Conservation (phyloP, 1,140 invertebrate genomes). For the Aphelenchoides avenae region DNA sequence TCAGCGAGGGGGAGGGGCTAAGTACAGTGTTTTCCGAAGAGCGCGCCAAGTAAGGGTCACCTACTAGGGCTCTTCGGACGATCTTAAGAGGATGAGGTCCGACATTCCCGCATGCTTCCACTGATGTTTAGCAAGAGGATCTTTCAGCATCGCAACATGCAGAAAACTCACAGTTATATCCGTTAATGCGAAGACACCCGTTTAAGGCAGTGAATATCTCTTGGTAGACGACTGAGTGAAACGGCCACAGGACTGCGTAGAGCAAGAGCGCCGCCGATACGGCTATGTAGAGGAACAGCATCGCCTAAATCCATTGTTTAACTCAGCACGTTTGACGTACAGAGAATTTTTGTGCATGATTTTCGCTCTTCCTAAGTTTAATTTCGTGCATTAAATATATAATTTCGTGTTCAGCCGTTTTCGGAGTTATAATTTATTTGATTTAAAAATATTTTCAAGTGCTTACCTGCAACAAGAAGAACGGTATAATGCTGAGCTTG, state of each 20-base stretch:
- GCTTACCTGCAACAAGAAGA: conserved; percentile 41
- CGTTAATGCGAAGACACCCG: conserved; percentile 2
- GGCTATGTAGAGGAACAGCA: conserved; percentile 29
- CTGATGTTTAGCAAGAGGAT: too few species aligned
- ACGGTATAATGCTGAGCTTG: conserved; percentile 42
- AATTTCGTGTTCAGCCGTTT: too few species aligned
- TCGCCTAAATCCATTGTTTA: too few species aligned
- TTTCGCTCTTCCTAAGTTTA: neutral
- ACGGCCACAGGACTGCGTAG: conserved; percentile 12
- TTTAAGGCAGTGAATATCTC: conserved; percentile 15
- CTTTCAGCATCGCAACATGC: neutral
- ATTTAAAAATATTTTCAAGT: conserved; percentile 2
- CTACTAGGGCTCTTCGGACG: too few species aligned
- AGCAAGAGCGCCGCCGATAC: conserved; percentile 26
- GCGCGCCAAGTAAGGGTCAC: neutral
- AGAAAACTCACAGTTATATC: too few species aligned
- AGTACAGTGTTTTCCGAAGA: neutral
- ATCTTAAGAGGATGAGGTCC: too few species aligned
- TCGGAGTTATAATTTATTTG: too few species aligned
- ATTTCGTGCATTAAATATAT: conserved; percentile 4
- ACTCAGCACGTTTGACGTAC: neutral
- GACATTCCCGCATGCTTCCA: too few species aligned
- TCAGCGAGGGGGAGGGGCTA: too few species aligned
- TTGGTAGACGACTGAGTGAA: conserved; percentile 17
- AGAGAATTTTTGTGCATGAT: neutral